Evolutionary conservation across 1,140 invertebrate species (phyloP).

Genomic region (Brachionus paranguensis): DNA sequence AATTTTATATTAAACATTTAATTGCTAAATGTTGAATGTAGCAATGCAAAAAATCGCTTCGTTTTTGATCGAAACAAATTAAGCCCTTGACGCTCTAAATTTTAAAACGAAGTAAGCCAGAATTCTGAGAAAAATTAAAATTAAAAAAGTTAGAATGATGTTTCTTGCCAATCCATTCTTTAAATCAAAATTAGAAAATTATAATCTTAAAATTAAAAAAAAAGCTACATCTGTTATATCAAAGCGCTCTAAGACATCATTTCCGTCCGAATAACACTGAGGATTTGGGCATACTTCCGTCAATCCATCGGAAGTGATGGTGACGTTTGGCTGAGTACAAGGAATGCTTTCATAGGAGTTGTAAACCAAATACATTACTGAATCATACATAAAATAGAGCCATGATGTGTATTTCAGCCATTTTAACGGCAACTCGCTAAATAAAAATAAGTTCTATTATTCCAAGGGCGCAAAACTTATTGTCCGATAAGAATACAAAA

Average conservation of each 20-base stretch:
- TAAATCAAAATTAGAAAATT: background rate
- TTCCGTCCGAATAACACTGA: background rate
- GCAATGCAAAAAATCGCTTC: no score
- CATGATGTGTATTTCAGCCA: constrained; percentile 39
- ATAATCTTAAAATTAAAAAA: background rate
- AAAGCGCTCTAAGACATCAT: background rate
- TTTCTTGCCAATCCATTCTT: background rate
- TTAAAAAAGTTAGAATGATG: background rate
- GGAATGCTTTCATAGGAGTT: background rate
- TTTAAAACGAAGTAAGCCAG: background rate
- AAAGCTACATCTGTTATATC: background rate
- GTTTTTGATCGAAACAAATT: background rate
- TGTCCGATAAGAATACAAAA: background rate
- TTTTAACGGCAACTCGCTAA: background rate
- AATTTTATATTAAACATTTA: no score
- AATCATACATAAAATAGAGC: constrained; percentile 9
- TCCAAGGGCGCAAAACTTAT: background rate
- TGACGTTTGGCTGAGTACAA: background rate
- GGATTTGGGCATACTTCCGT: background rate
- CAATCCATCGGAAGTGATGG: background rate
- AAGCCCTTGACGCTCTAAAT: background rate
- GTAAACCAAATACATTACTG: background rate
- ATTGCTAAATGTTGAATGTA: no score
- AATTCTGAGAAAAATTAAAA: background rate
- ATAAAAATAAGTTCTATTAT: background rate